Evolutionary conservation across 2,797 vertebrate genomes (phyloP), one percentile per base, ranked within the genome.

Genomic region (Glossophaga mutica): DNA sequence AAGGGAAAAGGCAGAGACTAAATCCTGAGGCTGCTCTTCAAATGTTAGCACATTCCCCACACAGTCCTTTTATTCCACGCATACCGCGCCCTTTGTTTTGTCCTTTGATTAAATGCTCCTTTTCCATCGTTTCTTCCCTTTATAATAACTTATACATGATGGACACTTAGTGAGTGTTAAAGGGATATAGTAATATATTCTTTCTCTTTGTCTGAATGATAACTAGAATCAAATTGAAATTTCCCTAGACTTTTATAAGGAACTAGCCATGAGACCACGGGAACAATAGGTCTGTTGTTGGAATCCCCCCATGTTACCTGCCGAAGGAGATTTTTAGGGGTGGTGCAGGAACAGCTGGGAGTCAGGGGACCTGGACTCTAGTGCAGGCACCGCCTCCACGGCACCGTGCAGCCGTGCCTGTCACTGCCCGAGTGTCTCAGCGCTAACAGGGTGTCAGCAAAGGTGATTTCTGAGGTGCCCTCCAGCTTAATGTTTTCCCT

Each of bases 181-280:
- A 90, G 67, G 88, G 24, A 34, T 37, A 14, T 44, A 67, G 34
- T 87, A 68, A 71, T 82, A 24, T 68, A 74, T 34, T 88, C 34
- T 90, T 93, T 86, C 32, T 84, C 48, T 86, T 81, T 77, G 6
- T 88, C 62, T 50, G 32, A 93, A 46, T 29, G 48, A 70, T 87
- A 59, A 92, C 90, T 73, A 93, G 70, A 84, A 93, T 90, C 44
- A 76, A 74, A 82, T 55, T 67, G 76, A 78, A 94, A 84, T 78
- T 37, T 87, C 62, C 82, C 50, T 48, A 57, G 42, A 57, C 65
- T 90, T 92, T 87, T 52, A 9, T 85, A 57, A n/a, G 46, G 67
- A 48, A 78, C 18, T 29, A 95, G 82, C 46, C 59, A 18, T 39
- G 18, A 68, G 73, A 55, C 71, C 11, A 1, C 42, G 68, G 19